Evolutionary conservation across 30 jellyfish, hydroid and myxozoan genomes (phyloP).

Genomic region (Hydractinia echinata): DNA sequence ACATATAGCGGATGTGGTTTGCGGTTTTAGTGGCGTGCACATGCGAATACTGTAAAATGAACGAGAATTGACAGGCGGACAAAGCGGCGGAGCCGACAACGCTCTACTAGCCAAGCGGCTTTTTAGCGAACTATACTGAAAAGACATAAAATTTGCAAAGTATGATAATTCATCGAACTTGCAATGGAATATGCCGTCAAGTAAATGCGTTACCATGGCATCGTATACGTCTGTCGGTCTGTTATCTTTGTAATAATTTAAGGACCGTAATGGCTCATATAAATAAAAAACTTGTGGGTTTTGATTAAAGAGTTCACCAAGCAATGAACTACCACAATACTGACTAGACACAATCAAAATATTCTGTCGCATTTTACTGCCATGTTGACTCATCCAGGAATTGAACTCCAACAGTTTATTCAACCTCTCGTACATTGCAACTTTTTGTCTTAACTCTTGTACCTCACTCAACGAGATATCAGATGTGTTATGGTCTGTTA

Average conservation of each 20-base stretch:
- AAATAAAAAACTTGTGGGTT: conserved; percentile 95
- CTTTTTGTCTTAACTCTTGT: conserved; percentile 90
- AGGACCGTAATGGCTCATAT: conserved; percentile 86
- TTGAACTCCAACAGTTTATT: conserved; percentile 89
- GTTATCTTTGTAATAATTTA: conserved; percentile 91
- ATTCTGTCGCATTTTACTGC: conserved; percentile 94
- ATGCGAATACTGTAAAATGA: conserved; percentile 92
- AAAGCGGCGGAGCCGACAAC: conserved; percentile 92
- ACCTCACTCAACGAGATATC: conserved; percentile 43
- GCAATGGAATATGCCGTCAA: conserved; percentile 96
- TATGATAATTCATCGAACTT: conserved; percentile 93
- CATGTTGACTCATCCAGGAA: conserved; percentile 99
- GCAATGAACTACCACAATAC: conserved; percentile 96
- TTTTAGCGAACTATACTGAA: conserved; percentile 95
- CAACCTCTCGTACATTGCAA: conserved; percentile 94
- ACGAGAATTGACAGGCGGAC: conserved; percentile 90
- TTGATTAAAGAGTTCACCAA: conserved; percentile 94
- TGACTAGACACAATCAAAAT: conserved; percentile 88
- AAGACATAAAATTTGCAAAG: conserved; percentile 86
- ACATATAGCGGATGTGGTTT: conserved; percentile 98
- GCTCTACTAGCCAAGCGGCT: conserved; percentile 99
- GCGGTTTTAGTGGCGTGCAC: conserved; percentile 98
- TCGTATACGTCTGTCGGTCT: conserved; percentile 98
- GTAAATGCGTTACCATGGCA: conserved; percentile 94
- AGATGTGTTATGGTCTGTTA: background rate